A percentile compares a stretch with the other conserved stretches of the same genome.
Evolutionary conservation across 2,797 vertebrate genomes (phyloP).

Genomic region (Myiotriccus ornatus): DNA sequence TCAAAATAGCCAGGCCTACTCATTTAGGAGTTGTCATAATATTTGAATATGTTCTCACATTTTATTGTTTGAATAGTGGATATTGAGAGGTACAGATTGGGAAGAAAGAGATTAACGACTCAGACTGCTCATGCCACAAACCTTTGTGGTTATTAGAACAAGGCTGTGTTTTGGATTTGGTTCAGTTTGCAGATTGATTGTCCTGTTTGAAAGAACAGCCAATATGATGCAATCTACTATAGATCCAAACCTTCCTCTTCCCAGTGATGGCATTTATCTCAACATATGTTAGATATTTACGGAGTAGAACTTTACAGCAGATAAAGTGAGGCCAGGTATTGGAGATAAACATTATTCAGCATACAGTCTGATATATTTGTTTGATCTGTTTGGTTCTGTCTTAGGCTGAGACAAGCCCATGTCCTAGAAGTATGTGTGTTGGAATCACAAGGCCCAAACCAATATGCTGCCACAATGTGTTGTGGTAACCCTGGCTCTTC

Average conservation of each 20-base stretch:
- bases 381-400: not conserved
- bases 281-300: not conserved
- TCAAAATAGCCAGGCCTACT: not conserved
- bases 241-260: not conserved
- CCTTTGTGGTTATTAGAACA: not conserved
- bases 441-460: not conserved
- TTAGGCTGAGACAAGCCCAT: not conserved
- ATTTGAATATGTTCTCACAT: not conserved
- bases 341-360: not conserved
- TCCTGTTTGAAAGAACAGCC: not conserved
- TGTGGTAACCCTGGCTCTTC: not conserved
- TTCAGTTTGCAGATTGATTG: not conserved
- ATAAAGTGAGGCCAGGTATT: not conserved
- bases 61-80: not conserved
- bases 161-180: not conserved
- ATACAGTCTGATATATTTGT: not conserved
- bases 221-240: not conserved
- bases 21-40: not conserved
- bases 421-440: not conserved
- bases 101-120: not conserved
- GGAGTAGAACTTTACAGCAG: not conserved
- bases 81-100: not conserved
- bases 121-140: not conserved
- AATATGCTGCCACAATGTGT: not conserved
- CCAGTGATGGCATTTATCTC: not conserved